Base-by-base conservation (phyloP, 2,113 vertebrate genomes). In the Crotophaga sulcirostris region DNA sequence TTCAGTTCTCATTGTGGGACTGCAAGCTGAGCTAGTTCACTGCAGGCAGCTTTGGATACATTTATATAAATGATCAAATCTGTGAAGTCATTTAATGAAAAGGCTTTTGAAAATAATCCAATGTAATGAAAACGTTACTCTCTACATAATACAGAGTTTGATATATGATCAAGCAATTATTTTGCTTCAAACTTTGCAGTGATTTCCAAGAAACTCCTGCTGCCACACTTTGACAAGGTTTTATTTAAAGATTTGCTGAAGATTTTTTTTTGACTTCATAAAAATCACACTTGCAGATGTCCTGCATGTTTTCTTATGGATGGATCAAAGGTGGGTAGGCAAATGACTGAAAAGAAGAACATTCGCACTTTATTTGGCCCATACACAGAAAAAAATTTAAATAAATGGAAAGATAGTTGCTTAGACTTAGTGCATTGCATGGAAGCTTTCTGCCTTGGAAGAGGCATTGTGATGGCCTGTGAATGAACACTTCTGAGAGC, bases 21-120 rank as follows among this genome's bases (percentile, higher is more conserved):
- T 23, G 6, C 69, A 63, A 83, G 49, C 62, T 87, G 77, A 85
- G 68, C 42, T 36, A 44, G 47, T 18, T 95, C 64, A 70, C 14
- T 9, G 42, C 84, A 72, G 76, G 68, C 44, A 66, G 45, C 34
- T 81, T 34, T 44, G 47, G 86, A 63, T 38, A 59, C 42, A 28
- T 81, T 89, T 33, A 75, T 67, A 64, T 13, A 91, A 94, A 56
- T 36, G 26, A 89, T 87, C 56, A 68, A 89, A 78, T 81, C 76
- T 72, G 28, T 70, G 29, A 74, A 77, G 44, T 34, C 38, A 51
- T 74, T 84, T 74, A 64, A 84, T 81, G 44, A 89, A 88, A 95
- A 92, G 24, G 26, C 54, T 84, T 93, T 86, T 81, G 64, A 92
- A 60, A 89, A 81, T 62, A 90, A 91, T 36, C 36, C 66, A 82